Evolutionary conservation across 2,113 vertebrate species (phyloP).

Genomic region (Nansenia antarctica): DNA sequence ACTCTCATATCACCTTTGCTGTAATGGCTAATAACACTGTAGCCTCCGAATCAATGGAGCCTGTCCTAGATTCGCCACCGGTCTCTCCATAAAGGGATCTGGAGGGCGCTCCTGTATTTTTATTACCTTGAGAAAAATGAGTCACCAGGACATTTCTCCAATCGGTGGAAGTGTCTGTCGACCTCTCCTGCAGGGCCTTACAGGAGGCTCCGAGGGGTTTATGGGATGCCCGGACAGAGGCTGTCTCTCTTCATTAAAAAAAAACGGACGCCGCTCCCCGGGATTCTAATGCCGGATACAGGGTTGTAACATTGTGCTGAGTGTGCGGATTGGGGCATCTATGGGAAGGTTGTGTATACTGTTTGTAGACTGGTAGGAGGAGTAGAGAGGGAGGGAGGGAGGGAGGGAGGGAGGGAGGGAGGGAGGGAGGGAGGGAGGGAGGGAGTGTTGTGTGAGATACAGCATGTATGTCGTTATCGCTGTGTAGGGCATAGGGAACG

Average conservation of each 20-base stretch:
- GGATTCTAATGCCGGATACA: slow-evolving; percentile 64
- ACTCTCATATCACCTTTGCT: slow-evolving; percentile 73
- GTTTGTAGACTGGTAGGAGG: slow-evolving; percentile 13
- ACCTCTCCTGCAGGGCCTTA: not conserved
- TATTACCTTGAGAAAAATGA: slow-evolving; percentile 75
- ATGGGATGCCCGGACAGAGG: slow-evolving; percentile 52
- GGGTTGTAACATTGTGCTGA: slow-evolving; percentile 63
- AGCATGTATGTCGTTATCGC: not conserved
- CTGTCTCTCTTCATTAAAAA: slow-evolving; percentile 70
- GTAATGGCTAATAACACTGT: slow-evolving; percentile 75
- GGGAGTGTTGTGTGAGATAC: not conserved
- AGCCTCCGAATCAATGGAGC: slow-evolving; percentile 79
- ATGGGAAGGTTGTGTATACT: slow-evolving; percentile 47
- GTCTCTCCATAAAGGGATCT: slow-evolving; percentile 78
- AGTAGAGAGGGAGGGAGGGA: not conserved
- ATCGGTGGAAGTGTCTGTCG: not conserved
- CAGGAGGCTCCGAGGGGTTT: slow-evolving; percentile 34
- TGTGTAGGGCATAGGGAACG: too few species aligned
- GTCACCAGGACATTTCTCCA: slow-evolving; percentile 69
- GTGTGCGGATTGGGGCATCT: slow-evolving; percentile 53
- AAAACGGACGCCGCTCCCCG: slow-evolving; percentile 27
- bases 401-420: not conserved
- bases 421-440: not conserved
- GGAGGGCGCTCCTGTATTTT: slow-evolving; percentile 74
- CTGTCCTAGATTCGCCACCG: slow-evolving; percentile 72